Percentiles rank a stretch among this genome's conserved stretches.
Conservation (phyloP, 1,140 invertebrate species). For the fruit fly (Drosophila melanogaster) region DNA sequence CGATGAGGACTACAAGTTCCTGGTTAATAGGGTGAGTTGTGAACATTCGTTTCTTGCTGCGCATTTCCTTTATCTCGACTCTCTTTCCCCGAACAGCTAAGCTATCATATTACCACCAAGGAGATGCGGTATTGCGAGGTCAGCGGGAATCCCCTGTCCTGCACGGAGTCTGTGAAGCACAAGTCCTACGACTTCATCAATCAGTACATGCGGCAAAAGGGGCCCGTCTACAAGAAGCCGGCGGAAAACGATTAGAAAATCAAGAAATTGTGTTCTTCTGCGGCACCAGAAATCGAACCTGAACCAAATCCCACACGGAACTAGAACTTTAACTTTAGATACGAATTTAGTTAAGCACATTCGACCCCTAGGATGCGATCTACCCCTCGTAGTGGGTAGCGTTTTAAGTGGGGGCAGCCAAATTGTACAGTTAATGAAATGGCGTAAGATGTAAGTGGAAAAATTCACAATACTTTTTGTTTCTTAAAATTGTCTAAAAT, state of each 20-base stretch:
- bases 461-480: too few species aligned
- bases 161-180: slow-evolving; percentile 94
- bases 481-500: not conserved
- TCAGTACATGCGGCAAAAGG: slow-evolving; percentile 98
- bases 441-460: not conserved
- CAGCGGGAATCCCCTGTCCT: slow-evolving; percentile 92
- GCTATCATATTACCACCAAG: slow-evolving; percentile 98
- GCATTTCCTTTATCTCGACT: not conserved
- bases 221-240: slow-evolving; percentile 82
- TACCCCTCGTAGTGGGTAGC: slow-evolving; percentile 34
- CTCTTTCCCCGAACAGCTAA: slow-evolving; percentile 89
- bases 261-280: too few species aligned
- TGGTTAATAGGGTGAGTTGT: slow-evolving; percentile 94
- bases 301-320: slow-evolving; percentile 8
- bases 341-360: not conserved
- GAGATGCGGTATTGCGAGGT: slow-evolving; percentile 96
- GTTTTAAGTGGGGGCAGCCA: too few species aligned
- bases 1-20: slow-evolving; percentile 97
- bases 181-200: slow-evolving; percentile 97
- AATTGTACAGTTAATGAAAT: not conserved
- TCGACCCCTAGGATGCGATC: not conserved
- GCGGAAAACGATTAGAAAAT: slow-evolving; percentile 7
- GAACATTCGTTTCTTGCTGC: slow-evolving; percentile 66
- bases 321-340: slow-evolving; percentile 2
- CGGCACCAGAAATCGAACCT: not conserved